These are phyloP conservation scores for Sebastes trivittatus DNA, from an alignment of 2,797 vertebrate species.

Conservation along the genomic window DNA sequence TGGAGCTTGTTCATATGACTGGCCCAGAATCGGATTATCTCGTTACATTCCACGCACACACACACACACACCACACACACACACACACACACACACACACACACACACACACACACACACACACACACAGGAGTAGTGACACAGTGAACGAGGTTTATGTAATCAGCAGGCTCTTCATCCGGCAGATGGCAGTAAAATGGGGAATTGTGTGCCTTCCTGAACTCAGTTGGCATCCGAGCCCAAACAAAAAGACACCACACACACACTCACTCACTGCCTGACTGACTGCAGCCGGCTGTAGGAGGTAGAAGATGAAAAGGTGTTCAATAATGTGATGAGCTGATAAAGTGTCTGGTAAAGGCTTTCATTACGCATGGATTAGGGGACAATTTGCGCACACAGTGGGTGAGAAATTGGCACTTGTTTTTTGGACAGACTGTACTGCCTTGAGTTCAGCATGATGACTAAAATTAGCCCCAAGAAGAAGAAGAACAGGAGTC, in stretches of 20 bases:
- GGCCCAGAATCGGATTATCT: conserved; percentile 78
- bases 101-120: background rate
- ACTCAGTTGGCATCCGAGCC: conserved; percentile 65
- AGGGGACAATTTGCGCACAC: conserved; percentile 48
- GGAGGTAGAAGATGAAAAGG: conserved; percentile 36
- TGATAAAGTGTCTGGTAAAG: conserved; percentile 41
- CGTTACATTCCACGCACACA: conserved; percentile 56
- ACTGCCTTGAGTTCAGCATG: background rate
- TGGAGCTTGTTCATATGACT: conserved; percentile 80
- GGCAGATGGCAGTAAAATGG: conserved; percentile 84
- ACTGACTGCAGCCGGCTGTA: conserved; percentile 15
- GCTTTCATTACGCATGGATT: conserved; percentile 52
- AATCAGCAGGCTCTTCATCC: conserved; percentile 77
- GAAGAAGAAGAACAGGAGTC: background rate
- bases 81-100: no score
- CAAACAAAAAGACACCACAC: conserved; percentile 58
- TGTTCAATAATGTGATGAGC: conserved; percentile 55
- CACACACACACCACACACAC: background rate
- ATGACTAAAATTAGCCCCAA: background rate
- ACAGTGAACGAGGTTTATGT: conserved; percentile 79
- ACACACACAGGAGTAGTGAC: conserved; percentile 59
- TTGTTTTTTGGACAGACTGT: conserved; percentile 15
- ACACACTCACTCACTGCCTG: background rate
- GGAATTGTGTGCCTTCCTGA: conserved; percentile 65
- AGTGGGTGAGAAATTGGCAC: conserved; percentile 47